Base-by-base conservation (phyloP, 2,797 vertebrate genomes). In the Melanotaenia parkinsoni region DNA sequence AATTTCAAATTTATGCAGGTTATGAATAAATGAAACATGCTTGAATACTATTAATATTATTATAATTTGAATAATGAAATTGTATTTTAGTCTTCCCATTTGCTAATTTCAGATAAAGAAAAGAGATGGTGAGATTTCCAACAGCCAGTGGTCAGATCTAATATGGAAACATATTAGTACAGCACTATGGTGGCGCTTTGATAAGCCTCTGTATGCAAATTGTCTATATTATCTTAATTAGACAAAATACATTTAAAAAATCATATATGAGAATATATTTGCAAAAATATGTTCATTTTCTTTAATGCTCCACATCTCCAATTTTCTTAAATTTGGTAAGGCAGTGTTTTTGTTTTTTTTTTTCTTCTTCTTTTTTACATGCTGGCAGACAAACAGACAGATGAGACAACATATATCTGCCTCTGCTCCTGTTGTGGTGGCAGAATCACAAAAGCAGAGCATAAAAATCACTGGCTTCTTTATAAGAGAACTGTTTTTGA, bases 151-250 rank as follows among this genome's bases (percentile, higher is more conserved):
- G 38, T 16, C n/a, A 24, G 1, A 51, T 20, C 20, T 43, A 54
- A 59, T 60, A 38, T 37, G 1, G 40, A 65, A 43, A 22, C 33
- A 22, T 7, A 26, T 32, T 3, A 28, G 8, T 30, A 56, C 14
- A 58, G 40, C 32, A 40, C 28, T 59, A 38, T 1, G 2, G 58
- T 33, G 3, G 38, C 20, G 26, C 14, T 8, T 32, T 0, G 28
- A 51, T 32, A 64, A 22, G 16, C 47, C 28, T 60, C 24, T 50
- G 67, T 60, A 40, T 51, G 60, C 50, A 58, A 61, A 63, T 33
- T 37, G 33, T 50, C 9, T 3, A 13, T 0, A 24, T 14, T 13
- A 30, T 37, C 6, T 61, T 47, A 22, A 51, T 45, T 8, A 61
- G 20, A 5, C 26, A 10, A 18, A 11, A 28, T 5, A 12, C 2